A percentile compares a stretch with the other conserved stretches of the same genome.
Evolutionary conservation across 2,797 vertebrate genomes (phyloP).

Genomic region (Lateolabrax maculatus): DNA sequence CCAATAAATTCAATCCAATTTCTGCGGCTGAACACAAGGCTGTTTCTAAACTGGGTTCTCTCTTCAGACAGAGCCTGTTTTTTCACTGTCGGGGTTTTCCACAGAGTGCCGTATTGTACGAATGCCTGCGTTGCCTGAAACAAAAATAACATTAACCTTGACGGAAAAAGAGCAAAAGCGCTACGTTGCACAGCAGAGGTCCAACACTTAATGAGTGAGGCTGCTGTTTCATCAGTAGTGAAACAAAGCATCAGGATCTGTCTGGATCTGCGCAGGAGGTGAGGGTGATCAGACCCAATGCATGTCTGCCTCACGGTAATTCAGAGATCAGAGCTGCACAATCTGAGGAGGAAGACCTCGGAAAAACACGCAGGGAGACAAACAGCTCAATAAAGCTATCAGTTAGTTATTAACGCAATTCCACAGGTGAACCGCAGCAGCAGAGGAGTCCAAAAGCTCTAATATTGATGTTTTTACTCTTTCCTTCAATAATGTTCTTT

Average conservation of each 20-base stretch:
- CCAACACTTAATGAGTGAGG: background rate
- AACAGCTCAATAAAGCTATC: too few relatives aligned
- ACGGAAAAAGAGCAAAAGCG: background rate
- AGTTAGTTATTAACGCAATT: background rate
- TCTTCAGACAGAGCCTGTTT: background rate
- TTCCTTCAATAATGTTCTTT: too few relatives aligned
- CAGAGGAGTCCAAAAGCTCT: too few relatives aligned
- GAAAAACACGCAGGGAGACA: too few relatives aligned
- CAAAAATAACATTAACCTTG: background rate
- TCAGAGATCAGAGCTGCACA: background rate
- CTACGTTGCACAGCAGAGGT: background rate
- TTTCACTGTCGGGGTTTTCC: background rate
- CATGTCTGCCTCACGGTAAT: background rate
- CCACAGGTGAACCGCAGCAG: too few relatives aligned
- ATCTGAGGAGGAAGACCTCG: too few relatives aligned
- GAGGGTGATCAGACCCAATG: background rate
- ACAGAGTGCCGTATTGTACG: background rate
- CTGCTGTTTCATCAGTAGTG: background rate
- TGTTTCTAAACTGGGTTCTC: background rate
- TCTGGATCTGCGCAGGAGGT: background rate
- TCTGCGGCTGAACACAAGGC: background rate
- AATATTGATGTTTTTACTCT: too few relatives aligned
- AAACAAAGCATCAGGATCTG: background rate
- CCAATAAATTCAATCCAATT: background rate
- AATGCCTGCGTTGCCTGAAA: background rate